Conservation (phyloP, 2,113 vertebrate genomes). For the Vimba vimba region DNA sequence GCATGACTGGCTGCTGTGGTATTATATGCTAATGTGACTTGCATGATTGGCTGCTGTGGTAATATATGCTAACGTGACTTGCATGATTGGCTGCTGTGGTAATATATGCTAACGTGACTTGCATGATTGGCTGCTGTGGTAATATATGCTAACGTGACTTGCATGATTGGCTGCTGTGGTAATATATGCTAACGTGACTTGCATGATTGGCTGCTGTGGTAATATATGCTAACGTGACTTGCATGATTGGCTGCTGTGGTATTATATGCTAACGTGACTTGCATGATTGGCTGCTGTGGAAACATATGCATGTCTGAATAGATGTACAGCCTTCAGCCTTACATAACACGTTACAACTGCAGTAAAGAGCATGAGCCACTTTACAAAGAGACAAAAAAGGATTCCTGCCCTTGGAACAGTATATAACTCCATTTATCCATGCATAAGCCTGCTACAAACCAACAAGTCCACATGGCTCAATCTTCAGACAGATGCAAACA, state of each 20-base stretch:
- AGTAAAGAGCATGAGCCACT: neutral
- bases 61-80: neutral
- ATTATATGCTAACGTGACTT: neutral
- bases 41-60: neutral
- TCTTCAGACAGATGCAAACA: constrained; percentile 1
- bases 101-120: neutral
- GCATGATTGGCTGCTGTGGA: constrained; percentile 10
- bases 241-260: neutral
- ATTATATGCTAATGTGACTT: neutral
- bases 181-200: neutral
- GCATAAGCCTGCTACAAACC: neutral
- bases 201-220: neutral
- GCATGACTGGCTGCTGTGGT: too few relatives aligned
- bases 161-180: neutral
- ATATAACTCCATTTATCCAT: constrained; percentile 12
- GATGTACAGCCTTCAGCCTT: constrained; percentile 55
- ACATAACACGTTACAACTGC: constrained; percentile 51
- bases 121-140: neutral
- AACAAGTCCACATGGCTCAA: constrained; percentile 1
- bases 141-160: neutral
- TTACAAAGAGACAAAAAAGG: neutral
- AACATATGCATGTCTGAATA: constrained; percentile 43
- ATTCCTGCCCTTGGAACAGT: neutral
- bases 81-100: neutral
- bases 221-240: neutral